Evolutionary conservation across 2,797 vertebrate species (phyloP).

Genomic region (Gobio occitaniae): DNA sequence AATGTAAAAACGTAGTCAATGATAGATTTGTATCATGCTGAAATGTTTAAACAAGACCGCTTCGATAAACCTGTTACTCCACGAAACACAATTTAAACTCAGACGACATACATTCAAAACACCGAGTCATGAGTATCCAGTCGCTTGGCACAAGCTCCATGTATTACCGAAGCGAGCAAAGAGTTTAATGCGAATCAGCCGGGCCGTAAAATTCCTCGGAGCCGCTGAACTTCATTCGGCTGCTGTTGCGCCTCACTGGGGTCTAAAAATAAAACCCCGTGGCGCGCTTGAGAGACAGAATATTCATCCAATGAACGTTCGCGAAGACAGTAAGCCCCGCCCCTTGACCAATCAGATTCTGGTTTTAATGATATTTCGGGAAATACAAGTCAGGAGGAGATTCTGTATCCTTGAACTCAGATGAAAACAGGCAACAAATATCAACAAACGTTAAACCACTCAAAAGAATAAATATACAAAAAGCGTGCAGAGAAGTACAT

Average conservation of each 20-base stretch:
- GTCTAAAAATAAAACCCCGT: slow-evolving; percentile 6
- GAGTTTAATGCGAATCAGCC: background rate
- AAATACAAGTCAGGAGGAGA: background rate
- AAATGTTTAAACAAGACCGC: background rate
- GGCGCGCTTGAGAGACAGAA: background rate
- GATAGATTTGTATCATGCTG: background rate
- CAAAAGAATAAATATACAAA: background rate
- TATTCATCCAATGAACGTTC: slow-evolving; percentile 19
- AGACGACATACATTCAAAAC: background rate
- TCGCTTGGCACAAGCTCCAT: background rate
- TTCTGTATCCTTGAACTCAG: background rate
- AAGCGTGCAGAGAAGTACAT: background rate
- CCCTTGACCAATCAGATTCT: slow-evolving; percentile 43
- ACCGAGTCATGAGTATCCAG: background rate
- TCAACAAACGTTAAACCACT: background rate
- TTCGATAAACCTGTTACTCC: slow-evolving; percentile 1
- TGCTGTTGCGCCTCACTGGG: slow-evolving; percentile 51
- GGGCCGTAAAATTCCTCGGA: background rate
- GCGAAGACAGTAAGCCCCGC: background rate
- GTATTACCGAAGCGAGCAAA: background rate
- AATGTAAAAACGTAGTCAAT: background rate
- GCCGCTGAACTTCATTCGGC: slow-evolving; percentile 34
- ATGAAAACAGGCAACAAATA: background rate
- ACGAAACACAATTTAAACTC: background rate
- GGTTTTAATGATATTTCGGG: background rate